Evolutionary conservation across 2,888 invertebrate species (phyloP), one percentile per base, ranked within the genome.

Genomic region (Diarsia rubi): DNA sequence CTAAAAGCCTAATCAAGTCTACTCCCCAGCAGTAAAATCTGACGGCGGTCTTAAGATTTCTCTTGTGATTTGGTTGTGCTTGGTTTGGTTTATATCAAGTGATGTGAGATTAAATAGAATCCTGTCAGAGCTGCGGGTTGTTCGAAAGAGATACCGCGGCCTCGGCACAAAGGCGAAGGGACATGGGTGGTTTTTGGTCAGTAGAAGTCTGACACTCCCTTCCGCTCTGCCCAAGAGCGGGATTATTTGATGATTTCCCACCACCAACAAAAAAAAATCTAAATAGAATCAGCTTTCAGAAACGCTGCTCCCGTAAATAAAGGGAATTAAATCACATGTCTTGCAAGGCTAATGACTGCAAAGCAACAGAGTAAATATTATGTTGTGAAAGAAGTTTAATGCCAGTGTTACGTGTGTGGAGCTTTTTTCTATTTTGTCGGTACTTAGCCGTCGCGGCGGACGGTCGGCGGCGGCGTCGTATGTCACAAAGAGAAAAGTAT

Each of bases 401-500:
- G 78, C 54, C 69, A 79, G 75, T 81, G 78, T 81, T 78, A 84
- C 78, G 81, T 87, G 86, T 84, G 79, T 80, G 80, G 80, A 79
- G 73, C 81, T 87, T 87, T 90, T 91, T 88, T 89, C 85, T 85
- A 78, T 86, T 87, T 85, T 75, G 83, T 84, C 85, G 84, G 89
- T 90, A 91, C 90, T 93, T 90, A 92, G 89, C 88, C 79, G 70
- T 67, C 79, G 84, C 86, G 86, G 84, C 88, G 92, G 92, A 84
- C 92, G 88, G 90, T 90, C 90, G 89, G 91, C 91, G 91, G 93
- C 92, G 93, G 91, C 91, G 91, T 93, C 92, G 93, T 93, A 89
- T 94, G 93, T 94, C 94, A 93, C 93, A 94, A 92, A 94, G 93
- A 92, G 93, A 91, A 93, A 95, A 94, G 93, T 94, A 94, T 94